Conservation (phyloP, 2,888 invertebrate species). For the Trypoxylon attenuatum region DNA sequence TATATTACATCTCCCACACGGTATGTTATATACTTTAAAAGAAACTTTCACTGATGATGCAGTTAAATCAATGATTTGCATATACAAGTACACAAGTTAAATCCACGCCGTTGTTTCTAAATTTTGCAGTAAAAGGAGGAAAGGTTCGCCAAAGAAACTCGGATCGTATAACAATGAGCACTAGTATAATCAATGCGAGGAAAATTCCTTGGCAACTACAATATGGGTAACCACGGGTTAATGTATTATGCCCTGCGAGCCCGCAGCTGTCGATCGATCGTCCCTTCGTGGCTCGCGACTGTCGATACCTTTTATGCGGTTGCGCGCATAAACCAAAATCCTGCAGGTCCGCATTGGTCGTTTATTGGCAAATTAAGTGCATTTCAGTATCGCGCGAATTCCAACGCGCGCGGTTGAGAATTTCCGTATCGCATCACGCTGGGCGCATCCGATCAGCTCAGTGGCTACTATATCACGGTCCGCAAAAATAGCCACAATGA, state of each 20-base stretch:
- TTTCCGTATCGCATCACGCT: background rate
- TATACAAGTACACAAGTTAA: no score
- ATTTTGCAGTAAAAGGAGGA: no score
- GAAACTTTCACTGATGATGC: no score
- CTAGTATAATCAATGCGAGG: no score
- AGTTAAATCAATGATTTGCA: no score
- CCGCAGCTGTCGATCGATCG: constrained; percentile 16
- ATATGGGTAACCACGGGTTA: no score
- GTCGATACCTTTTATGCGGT: background rate
- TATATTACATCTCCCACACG: no score
- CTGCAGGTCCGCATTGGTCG: background rate
- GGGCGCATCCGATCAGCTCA: background rate
- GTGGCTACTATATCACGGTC: background rate
- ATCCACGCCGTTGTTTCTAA: no score
- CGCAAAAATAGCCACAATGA: background rate
- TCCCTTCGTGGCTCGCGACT: background rate
- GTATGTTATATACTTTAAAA: no score
- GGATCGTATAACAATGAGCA: no score
- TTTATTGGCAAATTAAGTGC: background rate
- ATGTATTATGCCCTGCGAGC: constrained; percentile 51
- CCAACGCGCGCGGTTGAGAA: background rate
- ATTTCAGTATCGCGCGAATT: background rate
- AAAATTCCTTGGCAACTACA: no score
- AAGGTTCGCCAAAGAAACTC: no score
- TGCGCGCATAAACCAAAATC: background rate